Base-by-base conservation (phyloP, 2,888 invertebrate species). In the Acronicta psi region DNA sequence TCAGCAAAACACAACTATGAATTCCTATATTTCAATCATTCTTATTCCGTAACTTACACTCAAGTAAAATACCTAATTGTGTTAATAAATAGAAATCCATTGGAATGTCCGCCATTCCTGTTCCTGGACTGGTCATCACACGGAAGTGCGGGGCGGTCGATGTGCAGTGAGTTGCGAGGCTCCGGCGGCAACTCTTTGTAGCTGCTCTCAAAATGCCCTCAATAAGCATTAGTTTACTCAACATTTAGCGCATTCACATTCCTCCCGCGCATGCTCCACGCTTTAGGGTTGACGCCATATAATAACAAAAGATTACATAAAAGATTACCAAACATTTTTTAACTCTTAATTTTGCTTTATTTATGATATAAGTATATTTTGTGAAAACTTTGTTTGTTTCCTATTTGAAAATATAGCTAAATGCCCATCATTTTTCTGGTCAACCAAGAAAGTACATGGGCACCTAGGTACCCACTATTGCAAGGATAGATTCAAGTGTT, bases 171-270 rank as follows among this genome's bases (percentile, higher is more conserved):
- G 78, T 79, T 81, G 67, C 74, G 70, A 79, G 65, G 69, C 70
- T 76, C 80, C 91, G 91, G 92, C 80, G 59, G 31, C 31, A 31
- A 31, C 31, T 77, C 82, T 91, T 93, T 92, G 90, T 88, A 69
- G 58, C 71, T 67, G 70, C 83, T 75, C 81, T 83, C 85, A 70
- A 89, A 89, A 87, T 91, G 88, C 89, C 85, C 86, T 88, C 92
- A 92, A 92, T 93, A 89, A 93, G 91, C 87, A 84, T 85, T 58
- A 55, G 90, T 91, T 89, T 92, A 83, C 90, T 81, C 75, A 85
- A 65, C 87, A 84, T 81, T 92, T 93, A 93, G 87, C 90, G 79
- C 75, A 77, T 79, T 79, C 77, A 84, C 87, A 89, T 92, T 89
- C 88, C 82, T 81, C 77, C 84, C 76, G 80, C 83, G 77, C 80